Percentiles rank a stretch among this genome's conserved stretches.
Conservation (phyloP, 2,888 invertebrate genomes). For the Limnephilus rhombicus region DNA sequence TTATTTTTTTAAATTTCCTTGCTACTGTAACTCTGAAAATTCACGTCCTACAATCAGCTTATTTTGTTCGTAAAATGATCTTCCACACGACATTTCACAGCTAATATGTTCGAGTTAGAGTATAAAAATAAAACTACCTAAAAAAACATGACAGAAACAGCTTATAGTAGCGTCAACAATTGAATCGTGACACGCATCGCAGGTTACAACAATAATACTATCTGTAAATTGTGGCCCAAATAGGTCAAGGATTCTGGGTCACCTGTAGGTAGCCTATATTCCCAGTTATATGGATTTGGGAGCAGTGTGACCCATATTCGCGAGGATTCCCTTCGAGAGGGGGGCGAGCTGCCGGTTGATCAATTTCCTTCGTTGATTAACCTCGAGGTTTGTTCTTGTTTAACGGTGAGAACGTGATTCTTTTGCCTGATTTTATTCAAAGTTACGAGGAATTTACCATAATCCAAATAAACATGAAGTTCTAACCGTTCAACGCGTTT, state of each 20-base stretch:
- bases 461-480: not conserved
- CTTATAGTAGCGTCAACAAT: not conserved
- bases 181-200: slow-evolving; percentile 1
- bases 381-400: not conserved
- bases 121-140: not conserved
- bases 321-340: not conserved
- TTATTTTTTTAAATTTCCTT: not conserved
- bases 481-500: not conserved
- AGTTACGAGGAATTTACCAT: not conserved
- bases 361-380: not conserved
- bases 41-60: too few species aligned
- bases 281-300: not conserved
- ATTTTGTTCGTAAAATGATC: not conserved
- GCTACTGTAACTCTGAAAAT: not conserved
- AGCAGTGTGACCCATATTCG: slow-evolving; percentile 15
- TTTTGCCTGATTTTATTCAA: not conserved
- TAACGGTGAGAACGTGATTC: not conserved
- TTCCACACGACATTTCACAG: not conserved
- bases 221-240: not conserved
- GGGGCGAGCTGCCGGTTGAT: not conserved
- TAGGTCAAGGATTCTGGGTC: slow-evolving; percentile 44
- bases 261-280: slow-evolving; percentile 40
- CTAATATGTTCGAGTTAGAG: not conserved
- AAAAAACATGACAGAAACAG: not conserved
- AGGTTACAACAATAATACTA: not conserved